A percentile compares a stretch with the other conserved stretches of the same genome.
These are phyloP conservation scores for Pristiophorus japonicus DNA, from an alignment of 2,113 vertebrate species.

Conservation along the genomic window DNA sequence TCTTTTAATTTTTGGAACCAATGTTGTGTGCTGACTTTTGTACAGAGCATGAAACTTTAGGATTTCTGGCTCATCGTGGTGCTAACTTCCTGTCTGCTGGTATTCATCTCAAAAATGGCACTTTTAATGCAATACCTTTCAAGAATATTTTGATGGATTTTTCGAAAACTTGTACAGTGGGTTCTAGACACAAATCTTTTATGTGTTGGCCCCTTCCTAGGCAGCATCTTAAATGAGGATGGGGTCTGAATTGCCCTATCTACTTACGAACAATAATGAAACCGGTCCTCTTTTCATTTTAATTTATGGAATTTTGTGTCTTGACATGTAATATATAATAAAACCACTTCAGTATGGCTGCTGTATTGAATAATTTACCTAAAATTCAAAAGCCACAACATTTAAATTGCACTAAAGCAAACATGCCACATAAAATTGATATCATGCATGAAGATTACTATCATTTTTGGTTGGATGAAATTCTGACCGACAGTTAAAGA, in stretches of 20 bases:
- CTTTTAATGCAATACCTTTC: not conserved
- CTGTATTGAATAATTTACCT: not conserved
- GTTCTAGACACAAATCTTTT: not conserved
- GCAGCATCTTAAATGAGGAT: too few species aligned
- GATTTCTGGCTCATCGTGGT: not conserved
- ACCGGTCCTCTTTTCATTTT: not conserved
- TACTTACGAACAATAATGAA: not conserved
- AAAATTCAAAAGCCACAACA: not conserved
- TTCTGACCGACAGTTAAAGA: conserved; percentile 65
- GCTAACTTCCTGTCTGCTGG: not conserved
- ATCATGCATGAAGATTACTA: not conserved
- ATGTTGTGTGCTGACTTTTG: not conserved
- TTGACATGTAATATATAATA: not conserved
- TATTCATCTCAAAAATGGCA: not conserved
- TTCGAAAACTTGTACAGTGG: not conserved
- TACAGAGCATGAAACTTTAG: too few species aligned
- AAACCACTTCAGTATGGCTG: not conserved
- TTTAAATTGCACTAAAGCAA: not conserved
- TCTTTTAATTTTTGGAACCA: not conserved
- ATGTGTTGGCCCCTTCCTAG: not conserved
- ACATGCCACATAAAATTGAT: not conserved
- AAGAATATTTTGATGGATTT: not conserved
- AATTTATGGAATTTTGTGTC: not conserved
- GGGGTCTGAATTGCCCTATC: not conserved
- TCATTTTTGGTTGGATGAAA: not conserved